Evolutionary conservation across 2,888 invertebrate species (phyloP), one percentile per base, ranked within the genome.

Genomic region (Drosophila prostipennis): DNA sequence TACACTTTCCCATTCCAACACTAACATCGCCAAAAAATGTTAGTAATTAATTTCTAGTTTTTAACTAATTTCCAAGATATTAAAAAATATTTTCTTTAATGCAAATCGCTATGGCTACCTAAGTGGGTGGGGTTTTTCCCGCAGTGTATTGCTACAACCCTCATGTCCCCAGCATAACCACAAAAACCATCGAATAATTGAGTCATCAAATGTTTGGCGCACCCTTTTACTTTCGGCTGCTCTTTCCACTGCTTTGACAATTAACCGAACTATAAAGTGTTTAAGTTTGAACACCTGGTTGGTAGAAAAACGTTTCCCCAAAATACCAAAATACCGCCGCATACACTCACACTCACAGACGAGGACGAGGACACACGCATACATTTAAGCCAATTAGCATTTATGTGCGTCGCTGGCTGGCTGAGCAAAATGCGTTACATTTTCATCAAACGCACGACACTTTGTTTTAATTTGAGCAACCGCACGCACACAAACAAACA

Each of bases 301-400:
- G 81, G 56, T 70, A 69, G 67, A 43, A 61, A 72, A 85, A 82
- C 43, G 61, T 26, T 46, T 45, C 14, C 37, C 45, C 53, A 40
- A 53, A 46, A 37, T 29, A 72, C 58, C 51, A 52, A 54, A 56
- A 39, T n/a, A 52, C 43, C 36, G n/a, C 46, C 51, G 55, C 54
- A 39, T 29, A 54, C 43, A 65, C 52, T 10, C 53, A 37, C 39
- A 51, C 64, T 26, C 55, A 34, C 45, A 57, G 64, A 57, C 40
- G 57, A 34, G 70, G 34, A 34, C 34, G 57, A 34, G 70, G 34
- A 34, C 34, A 52, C 56, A 61, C 61, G 74, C 77, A 72, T 77
- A 86, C 89, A 86, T 83, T 88, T 88, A 88, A 88, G 84, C 84
- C 89, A 85, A 85, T 85, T 85, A 87, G 89, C 84, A 85, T 85